Evolutionary conservation across 1,140 invertebrate species (phyloP).

Genomic region (Nebria ingens): DNA sequence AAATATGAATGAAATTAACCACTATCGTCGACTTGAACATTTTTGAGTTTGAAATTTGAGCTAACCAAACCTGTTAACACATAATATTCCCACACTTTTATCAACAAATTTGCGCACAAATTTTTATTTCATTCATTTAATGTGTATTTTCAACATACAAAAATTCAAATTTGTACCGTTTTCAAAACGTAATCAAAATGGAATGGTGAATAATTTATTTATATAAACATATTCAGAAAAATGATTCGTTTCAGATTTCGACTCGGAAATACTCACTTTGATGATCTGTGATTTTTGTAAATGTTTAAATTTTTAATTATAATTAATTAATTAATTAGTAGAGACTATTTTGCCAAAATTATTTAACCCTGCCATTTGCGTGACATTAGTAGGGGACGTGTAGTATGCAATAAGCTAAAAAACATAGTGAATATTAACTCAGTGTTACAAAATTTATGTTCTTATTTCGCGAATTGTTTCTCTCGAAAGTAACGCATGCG

Average conservation of each 20-base stretch:
- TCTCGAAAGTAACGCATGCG: too few species aligned
- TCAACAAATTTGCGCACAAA: too few species aligned
- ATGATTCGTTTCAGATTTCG: slow-evolving; percentile 7
- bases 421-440: slow-evolving; percentile 15
- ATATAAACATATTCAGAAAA: neutral
- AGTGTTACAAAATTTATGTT: slow-evolving; percentile 12
- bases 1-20: too few species aligned
- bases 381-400: slow-evolving; percentile 25
- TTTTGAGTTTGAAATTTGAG: slow-evolving; percentile 5
- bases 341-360: slow-evolving; percentile 21
- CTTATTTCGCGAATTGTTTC: neutral
- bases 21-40: slow-evolving; percentile 1
- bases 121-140: too few species aligned
- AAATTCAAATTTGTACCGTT: too few species aligned
- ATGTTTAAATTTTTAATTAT: slow-evolving; percentile 28
- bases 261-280: slow-evolving; percentile 7
- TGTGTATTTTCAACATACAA: too few species aligned
- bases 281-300: slow-evolving; percentile 19
- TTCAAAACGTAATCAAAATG: neutral
- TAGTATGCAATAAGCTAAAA: slow-evolving; percentile 28
- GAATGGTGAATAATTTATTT: neutral
- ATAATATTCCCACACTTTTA: too few species aligned
- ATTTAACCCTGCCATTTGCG: slow-evolving; percentile 25
- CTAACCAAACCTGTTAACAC: neutral
- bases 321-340: slow-evolving; percentile 21